These are phyloP conservation scores for Tortricodes alternella DNA, from an alignment of 2,888 invertebrate species.

Conservation along the genomic window DNA sequence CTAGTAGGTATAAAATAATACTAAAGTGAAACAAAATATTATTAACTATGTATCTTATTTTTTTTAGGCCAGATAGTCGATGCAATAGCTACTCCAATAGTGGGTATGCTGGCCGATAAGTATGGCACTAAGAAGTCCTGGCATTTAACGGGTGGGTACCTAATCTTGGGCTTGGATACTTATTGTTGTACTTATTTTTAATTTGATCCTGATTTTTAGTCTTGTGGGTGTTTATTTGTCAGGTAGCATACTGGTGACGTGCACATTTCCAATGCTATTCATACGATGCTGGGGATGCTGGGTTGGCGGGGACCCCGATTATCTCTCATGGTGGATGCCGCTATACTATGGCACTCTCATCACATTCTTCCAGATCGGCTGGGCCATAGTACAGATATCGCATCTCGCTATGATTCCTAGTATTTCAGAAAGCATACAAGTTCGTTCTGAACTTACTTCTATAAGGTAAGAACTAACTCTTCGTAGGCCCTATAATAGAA, in stretches of 20 bases:
- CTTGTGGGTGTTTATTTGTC: constrained; percentile 39
- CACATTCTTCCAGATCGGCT: constrained; percentile 93
- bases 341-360: constrained; percentile 84
- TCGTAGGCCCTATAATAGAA: too few relatives aligned
- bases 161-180: neutral
- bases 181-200: neutral
- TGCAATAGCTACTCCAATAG: constrained; percentile 92
- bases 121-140: constrained; percentile 90
- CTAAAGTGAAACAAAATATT: neutral
- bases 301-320: constrained; percentile 52
- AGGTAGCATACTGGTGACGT: constrained; percentile 86
- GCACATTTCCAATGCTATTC: constrained; percentile 91
- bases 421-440: constrained; percentile 86
- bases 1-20: neutral
- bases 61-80: constrained; percentile 91
- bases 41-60: neutral
- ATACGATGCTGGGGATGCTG: constrained; percentile 85
- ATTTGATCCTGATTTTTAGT: neutral
- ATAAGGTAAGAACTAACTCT: constrained; percentile 84
- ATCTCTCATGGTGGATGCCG: constrained; percentile 78
- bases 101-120: constrained; percentile 91
- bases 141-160: constrained; percentile 89
- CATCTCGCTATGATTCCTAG: constrained; percentile 95
- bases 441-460: constrained; percentile 90
- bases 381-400: constrained; percentile 96